Evolutionary conservation across 2,113 vertebrate genomes (phyloP).

Genomic region (Phyllostomus hastatus): DNA sequence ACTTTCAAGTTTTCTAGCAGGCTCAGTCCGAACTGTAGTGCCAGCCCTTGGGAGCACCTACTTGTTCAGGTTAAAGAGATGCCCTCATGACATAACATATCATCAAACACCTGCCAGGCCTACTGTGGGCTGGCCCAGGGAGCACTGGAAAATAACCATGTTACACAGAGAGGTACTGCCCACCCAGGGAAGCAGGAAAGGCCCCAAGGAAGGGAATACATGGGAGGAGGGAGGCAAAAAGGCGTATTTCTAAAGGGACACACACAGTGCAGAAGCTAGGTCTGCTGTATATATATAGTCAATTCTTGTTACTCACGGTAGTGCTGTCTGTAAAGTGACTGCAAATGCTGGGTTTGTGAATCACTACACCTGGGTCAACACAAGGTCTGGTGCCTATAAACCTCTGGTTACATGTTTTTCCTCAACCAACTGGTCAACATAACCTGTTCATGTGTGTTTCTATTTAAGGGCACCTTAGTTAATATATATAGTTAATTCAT

Average conservation of each 20-base stretch:
- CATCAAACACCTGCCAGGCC: background rate
- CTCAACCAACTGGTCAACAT: too few relatives aligned
- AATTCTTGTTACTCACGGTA: accelerated
- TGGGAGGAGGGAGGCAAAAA: too few relatives aligned
- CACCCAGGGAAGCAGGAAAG: background rate
- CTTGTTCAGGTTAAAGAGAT: background rate
- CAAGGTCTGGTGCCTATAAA: too few relatives aligned
- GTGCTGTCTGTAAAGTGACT: background rate
- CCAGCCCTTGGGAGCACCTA: background rate
- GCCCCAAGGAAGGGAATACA: background rate
- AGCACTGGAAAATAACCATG: background rate
- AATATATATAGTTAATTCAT: background rate
- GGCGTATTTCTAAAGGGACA: background rate
- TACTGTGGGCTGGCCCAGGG: background rate
- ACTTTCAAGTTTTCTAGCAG: background rate
- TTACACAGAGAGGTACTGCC: background rate
- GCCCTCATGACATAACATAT: accelerated
- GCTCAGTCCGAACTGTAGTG: background rate
- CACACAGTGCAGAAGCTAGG: background rate
- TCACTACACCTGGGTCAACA: too few relatives aligned
- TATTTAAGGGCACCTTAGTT: background rate
- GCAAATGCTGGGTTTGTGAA: too few relatives aligned
- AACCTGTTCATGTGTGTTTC: background rate
- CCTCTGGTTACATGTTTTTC: too few relatives aligned
- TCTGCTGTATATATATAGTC: background rate